These are phyloP conservation scores for Hephaestus fuliginosus DNA, from an alignment of 2,797 vertebrate genomes.

Conservation along the genomic window DNA sequence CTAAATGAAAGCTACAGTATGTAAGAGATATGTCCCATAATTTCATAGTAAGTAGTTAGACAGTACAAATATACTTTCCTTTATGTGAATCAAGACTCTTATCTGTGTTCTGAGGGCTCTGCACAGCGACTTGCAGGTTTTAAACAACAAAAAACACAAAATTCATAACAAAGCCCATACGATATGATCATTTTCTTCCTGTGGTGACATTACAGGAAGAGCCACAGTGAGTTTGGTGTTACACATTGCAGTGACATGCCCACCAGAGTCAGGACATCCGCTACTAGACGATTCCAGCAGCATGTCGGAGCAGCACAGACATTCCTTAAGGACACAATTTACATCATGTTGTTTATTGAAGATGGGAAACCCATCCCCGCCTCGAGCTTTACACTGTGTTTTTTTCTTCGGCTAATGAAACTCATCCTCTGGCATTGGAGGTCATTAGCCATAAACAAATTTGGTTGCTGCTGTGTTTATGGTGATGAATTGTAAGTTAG, in stretches of 20 bases:
- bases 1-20: too few species aligned
- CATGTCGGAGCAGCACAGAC: slow-evolving; percentile 42
- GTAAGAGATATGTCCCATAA: not conserved
- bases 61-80: not conserved
- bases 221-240: not conserved
- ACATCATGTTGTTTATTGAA: not conserved
- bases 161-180: not conserved
- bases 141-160: not conserved
- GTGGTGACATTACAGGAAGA: not conserved
- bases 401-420: not conserved
- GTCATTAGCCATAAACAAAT: not conserved
- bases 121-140: not conserved
- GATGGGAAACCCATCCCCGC: not conserved
- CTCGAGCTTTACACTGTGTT: not conserved
- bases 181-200: not conserved
- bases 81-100: not conserved
- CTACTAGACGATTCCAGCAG: slow-evolving; percentile 17
- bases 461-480: not conserved
- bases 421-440: not conserved
- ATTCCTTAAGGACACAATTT: slow-evolving; percentile 29
- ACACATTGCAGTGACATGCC: slow-evolving; percentile 35
- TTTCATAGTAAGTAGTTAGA: not conserved
- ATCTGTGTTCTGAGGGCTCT: not conserved
- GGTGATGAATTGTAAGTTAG: not conserved
- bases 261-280: slow-evolving; percentile 30